Evolutionary conservation across 1,140 invertebrate genomes (phyloP), one percentile per base, ranked within the genome.

Genomic region (Pseudomyrmex gracilis): DNA sequence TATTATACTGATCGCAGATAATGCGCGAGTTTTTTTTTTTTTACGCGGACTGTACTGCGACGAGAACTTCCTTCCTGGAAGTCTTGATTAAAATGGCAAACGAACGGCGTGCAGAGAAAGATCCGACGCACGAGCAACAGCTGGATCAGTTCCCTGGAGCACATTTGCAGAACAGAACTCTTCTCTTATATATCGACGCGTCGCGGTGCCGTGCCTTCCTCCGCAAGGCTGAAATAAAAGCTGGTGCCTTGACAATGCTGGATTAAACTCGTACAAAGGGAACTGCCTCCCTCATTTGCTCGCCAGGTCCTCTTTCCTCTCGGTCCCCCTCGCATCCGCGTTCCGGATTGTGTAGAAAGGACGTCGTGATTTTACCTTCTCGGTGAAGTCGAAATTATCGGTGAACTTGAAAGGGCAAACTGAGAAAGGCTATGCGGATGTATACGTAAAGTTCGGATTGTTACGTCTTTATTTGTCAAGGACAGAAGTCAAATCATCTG

Each of bases 31-130:
- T 34, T 34, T 34, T 60, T 63, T 60, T 63, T 73, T 80, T 84
- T 71, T 76, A 73, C 77, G 45, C 60, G 24, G 88, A 91, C 89
- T 92, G 90, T 92, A 92, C 90, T 24, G 10, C 64, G 53, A 85
- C 85, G 83, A 83, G 90, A 86, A 92, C 90, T 93, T 93, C 91
- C 93, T 93, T 94, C 92, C 92, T 92, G 92, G 82, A 91, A 90
- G 84, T 92, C 92, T 94, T 94, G 93, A 94, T 94, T 94, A 94
- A 94, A 94, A 94, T 94, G 93, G 93, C 93, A 94, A 93, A 91
- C 86, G 88, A 87, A 86, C 57, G 61, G 87, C 61, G 84, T 87
- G 87, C 86, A 84, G 89, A 90, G 88, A 91, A 88, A 90, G 91
- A 87, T 90, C 87, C 89, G 84, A 86, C 84, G 87, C 86, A 90